Percentiles rank a stretch among this genome's conserved stretches.
These are phyloP conservation scores for Muscicapa comitata DNA, from an alignment of 2,797 vertebrate species.

Conservation along the genomic window DNA sequence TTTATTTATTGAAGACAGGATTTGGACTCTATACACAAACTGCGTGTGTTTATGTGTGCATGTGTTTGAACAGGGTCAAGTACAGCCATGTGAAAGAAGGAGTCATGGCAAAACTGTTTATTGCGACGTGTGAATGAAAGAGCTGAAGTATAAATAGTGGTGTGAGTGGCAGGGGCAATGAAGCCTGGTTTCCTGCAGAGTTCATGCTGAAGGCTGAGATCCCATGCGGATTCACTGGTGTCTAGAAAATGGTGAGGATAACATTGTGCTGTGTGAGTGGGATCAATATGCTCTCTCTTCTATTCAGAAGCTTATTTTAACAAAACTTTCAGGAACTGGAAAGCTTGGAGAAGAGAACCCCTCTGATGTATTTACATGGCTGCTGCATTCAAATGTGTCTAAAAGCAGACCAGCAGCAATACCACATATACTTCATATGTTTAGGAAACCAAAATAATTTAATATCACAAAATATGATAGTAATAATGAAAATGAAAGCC, in stretches of 20 bases:
- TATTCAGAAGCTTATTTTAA: slow-evolving; percentile 8
- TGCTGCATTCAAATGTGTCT: background rate
- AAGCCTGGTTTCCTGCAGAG: slow-evolving; percentile 38
- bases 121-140: background rate
- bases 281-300: background rate
- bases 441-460: background rate
- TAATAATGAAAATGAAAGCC: background rate
- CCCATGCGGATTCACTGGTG: background rate
- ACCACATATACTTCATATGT: background rate
- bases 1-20: slow-evolving; percentile 11
- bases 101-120: slow-evolving; percentile 36
- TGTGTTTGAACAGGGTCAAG: slow-evolving; percentile 2
- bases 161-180: slow-evolving; percentile 53
- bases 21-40: background rate
- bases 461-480: background rate
- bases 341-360: background rate
- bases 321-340: background rate
- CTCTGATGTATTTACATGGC: background rate
- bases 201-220: background rate
- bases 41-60: background rate
- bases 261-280: background rate
- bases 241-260: background rate
- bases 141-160: slow-evolving; percentile 34
- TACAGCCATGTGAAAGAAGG: slow-evolving; percentile 29
- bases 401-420: background rate